Evolutionary conservation across 1,140 invertebrate genomes (phyloP).

Genomic region (Drosophila funebris): DNA sequence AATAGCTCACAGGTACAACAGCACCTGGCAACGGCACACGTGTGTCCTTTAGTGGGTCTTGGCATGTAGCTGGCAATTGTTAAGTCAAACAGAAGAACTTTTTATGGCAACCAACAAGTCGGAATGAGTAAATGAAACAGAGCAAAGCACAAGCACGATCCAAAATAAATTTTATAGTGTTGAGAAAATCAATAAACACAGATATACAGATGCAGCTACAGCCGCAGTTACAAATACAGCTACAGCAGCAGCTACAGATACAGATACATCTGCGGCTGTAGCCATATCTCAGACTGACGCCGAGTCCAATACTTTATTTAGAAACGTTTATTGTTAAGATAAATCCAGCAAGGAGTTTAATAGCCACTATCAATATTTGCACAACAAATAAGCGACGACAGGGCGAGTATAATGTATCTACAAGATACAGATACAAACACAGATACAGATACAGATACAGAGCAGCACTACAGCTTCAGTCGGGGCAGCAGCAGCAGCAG

Average conservation of each 20-base stretch:
- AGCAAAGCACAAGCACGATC: conserved; percentile 43
- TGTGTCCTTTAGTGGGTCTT: conserved; percentile 44
- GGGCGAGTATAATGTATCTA: conserved; percentile 42
- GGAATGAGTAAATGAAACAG: conserved; percentile 50
- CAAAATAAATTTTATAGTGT: conserved; percentile 23
- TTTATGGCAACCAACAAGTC: conserved; percentile 9
- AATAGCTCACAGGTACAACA: background rate
- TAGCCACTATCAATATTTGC: conserved; percentile 72
- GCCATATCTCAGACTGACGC: background rate
- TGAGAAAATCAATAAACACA: conserved; percentile 58
- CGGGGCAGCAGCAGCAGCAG: background rate
- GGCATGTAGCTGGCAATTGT: conserved; percentile 59
- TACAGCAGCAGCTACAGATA: background rate
- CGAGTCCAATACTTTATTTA: conserved; percentile 43
- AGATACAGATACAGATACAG: conserved; percentile 4
- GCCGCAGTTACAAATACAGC: background rate
- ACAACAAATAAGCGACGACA: conserved; percentile 67
- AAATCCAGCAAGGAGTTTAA: conserved; percentile 65
- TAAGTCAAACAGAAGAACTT: conserved; percentile 50
- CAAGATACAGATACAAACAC: conserved; percentile 42
- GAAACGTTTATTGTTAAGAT: conserved; percentile 64
- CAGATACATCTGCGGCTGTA: conserved; percentile 5
- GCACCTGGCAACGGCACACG: background rate
- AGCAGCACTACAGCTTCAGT: conserved; percentile 1
- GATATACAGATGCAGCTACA: conserved; percentile 27